Conservation (phyloP, 2,797 vertebrate species). For the Dendrocincla fuliginosa region DNA sequence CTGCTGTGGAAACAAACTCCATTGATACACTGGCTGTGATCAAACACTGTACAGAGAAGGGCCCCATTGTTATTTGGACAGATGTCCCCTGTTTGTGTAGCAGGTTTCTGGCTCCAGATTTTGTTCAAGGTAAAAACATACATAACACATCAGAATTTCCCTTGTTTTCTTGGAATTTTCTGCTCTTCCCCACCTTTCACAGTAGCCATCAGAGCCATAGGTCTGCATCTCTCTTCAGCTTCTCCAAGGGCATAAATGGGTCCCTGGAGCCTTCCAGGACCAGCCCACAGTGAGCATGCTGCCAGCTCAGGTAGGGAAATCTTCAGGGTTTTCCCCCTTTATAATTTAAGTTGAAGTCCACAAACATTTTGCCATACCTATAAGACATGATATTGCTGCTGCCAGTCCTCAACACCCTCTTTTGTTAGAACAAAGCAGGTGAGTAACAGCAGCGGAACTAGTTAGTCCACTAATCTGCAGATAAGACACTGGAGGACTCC, state of each 20-base stretch:
- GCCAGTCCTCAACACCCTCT: background rate
- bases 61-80: background rate
- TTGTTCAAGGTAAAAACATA: background rate
- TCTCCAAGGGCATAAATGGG: background rate
- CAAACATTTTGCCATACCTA: background rate
- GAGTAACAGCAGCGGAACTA: conserved; percentile 33
- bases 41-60: background rate
- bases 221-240: background rate
- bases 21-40: background rate
- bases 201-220: background rate
- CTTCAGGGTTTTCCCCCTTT: background rate
- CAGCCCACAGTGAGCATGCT: accelerated
- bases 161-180: background rate
- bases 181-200: background rate
- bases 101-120: background rate
- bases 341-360: background rate
- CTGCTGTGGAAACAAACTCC: background rate
- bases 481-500: conserved; percentile 60
- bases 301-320: background rate
- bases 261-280: background rate
- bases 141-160: background rate
- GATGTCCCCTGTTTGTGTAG: background rate
- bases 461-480: conserved; percentile 46
- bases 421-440: background rate
- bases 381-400: background rate